Evolutionary conservation across 2,797 vertebrate species (phyloP), one percentile per base, ranked within the genome.

Genomic region (Microctenopoma steveboyesi): DNA sequence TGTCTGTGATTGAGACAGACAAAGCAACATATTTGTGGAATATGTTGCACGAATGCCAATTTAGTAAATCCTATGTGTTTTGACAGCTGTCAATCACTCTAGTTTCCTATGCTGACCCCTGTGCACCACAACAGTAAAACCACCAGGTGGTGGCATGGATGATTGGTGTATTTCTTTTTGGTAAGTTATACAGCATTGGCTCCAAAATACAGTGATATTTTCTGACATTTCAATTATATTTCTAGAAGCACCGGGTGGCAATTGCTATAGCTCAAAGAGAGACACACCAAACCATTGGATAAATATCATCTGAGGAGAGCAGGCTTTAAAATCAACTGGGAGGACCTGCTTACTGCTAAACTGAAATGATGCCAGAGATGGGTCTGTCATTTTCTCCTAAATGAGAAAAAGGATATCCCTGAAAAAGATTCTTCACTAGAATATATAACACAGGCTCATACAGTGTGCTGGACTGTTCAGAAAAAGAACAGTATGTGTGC

Each of bases 371-470:
- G 64, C 70, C 27, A 58, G 52, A 66, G 49, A 82, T 78, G 18
- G 52, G 53, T 73, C 77, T 84, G 72, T 85, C 77, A 79, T 86
- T 87, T 84, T 62, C 56, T 69, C 70, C 64, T 72, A 78, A 81
- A 81, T 89, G 69, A 87, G 74, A 86, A 86, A 73, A 33, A 55
- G 69, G 60, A 79, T 66, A 78, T 71, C 77, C 49, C 69, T 63
- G 73, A 76, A 62, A 69, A 60, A 18, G 45, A 46, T 10, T 81
- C 80, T 84, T 72, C 39, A 63, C 53, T 1, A 35, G 50, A 72
- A 68, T 76, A 62, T 57, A 75, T 59, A 74, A 72, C 64, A 66
- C 40, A 2, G 69, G 22, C 64, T 83, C 62, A 50, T 46, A 65
- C 37, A 35, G 65, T 53, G 7, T 43, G 55, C 55, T 50, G 53